Base-by-base conservation (phyloP, 2,888 invertebrate species). In the Euphydryas editha region DNA sequence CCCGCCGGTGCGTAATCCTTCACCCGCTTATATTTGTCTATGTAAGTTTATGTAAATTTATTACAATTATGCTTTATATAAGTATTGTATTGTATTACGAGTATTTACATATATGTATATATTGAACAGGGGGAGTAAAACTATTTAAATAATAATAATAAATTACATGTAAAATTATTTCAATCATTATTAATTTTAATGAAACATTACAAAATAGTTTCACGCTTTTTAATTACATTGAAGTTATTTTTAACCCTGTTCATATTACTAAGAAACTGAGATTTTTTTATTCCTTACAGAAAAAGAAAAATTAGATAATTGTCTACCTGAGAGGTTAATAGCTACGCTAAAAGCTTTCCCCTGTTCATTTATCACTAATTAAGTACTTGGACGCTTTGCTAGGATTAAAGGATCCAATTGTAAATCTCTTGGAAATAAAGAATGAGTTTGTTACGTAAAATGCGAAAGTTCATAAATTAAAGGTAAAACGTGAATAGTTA, bases 321-420 rank as follows among this genome's bases (percentile, higher is more conserved):
- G 44, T 61, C 57, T 47, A 59, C 65, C 58, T 56, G 61, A 65
- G 68, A 61, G 44, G 58, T 61, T 61, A 44, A 68, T 61, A 59
- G 61, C 39, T 58, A 55, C 49, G 47, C 62, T 68, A 68, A 68
- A 68, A 68, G 68, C 68, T 55, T 65, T 65, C n/a, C 55, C 30
- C 54, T 68, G 65, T 68, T 62, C 47, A 58, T 11, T 60, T 57
- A 56, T 60, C 60, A 39, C 39, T 68, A 46, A 47, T 68, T 61
- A 58, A 20, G 20, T 56, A 42, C 63, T 63, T 30, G 49, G 63
- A 58, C 49, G 49, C 47, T 62, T 17, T 17, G 56, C 62, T 62
- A 57, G 37, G 47, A 62, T 46, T 62, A 39, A 49, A 49, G 47
- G 37, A 18, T 17, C 24, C 47, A 47, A 21, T 57, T 62, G 47